These are phyloP conservation scores for Psophia crepitans DNA, from an alignment of 2,113 vertebrate species.

Conservation along the genomic window DNA sequence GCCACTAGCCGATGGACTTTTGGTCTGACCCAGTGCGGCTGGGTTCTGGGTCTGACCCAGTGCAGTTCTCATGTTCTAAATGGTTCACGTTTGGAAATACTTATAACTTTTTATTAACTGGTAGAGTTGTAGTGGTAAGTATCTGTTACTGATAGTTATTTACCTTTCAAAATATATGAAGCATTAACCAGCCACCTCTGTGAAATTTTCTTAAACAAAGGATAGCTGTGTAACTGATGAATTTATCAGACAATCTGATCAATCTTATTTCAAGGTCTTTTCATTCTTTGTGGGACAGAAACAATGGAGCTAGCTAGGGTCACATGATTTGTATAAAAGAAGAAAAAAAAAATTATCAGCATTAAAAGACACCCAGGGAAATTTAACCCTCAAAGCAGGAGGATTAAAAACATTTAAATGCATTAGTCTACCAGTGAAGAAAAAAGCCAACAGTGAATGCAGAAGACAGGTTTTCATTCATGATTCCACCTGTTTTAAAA, in stretches of 20 bases:
- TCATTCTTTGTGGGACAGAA: background rate
- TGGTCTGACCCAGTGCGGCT: fast-evolving
- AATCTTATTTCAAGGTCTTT: background rate
- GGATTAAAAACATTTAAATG: background rate
- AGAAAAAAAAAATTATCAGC: background rate
- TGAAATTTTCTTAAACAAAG: background rate
- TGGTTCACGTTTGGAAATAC: background rate
- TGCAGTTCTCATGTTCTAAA: background rate
- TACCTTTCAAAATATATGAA: background rate
- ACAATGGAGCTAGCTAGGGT: background rate
- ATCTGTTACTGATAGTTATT: background rate
- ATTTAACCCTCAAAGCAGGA: background rate
- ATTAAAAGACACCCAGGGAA: background rate
- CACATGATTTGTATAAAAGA: background rate
- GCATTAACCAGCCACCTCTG: background rate
- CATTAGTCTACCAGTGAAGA: background rate
- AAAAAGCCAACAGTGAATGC: background rate
- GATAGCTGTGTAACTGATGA: background rate
- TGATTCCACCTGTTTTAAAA: background rate
- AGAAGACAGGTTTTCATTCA: background rate
- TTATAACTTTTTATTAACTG: background rate
- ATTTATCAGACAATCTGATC: background rate
- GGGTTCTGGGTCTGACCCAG: fast-evolving
- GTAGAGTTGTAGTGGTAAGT: background rate
- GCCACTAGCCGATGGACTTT: background rate